These are phyloP conservation scores for Tribolium madens DNA, from an alignment of 1,140 invertebrate genomes.

Conservation along the genomic window DNA sequence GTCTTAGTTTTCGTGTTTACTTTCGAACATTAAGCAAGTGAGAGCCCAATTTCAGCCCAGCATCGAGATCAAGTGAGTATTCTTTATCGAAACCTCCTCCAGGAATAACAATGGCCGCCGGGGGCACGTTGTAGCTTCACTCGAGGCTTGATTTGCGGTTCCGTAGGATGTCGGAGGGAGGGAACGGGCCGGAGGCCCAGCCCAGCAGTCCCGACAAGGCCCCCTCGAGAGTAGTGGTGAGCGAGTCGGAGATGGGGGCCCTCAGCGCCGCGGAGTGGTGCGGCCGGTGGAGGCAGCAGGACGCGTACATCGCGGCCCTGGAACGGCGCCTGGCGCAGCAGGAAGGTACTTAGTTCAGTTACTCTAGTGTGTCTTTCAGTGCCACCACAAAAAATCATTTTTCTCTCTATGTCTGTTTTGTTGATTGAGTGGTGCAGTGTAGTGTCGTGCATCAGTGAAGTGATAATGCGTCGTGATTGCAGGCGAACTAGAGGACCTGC, in stretches of 20 bases:
- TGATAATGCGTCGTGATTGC: conserved; percentile 64
- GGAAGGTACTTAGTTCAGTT: conserved; percentile 65
- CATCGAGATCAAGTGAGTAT: neutral
- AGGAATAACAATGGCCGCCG: conserved; percentile 24
- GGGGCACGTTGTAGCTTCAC: conserved; percentile 4
- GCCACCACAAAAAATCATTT: conserved; percentile 9
- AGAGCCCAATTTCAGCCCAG: neutral
- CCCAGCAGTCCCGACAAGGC: conserved; percentile 57
- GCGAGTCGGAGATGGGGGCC: conserved; percentile 58
- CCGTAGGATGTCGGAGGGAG: conserved; percentile 59
- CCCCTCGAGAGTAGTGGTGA: conserved; percentile 57
- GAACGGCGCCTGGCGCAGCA: conserved; percentile 62
- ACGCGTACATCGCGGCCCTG: conserved; percentile 59
- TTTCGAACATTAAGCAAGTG: conserved; percentile 20
- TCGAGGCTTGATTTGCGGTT: conserved; percentile 1
- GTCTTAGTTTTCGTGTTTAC: neutral
- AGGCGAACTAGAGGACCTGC: conserved; percentile 81
- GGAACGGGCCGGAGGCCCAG: conserved; percentile 55
- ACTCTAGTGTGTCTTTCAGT: conserved; percentile 52
- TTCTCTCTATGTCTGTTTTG: conserved; percentile 49
- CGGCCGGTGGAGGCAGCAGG: conserved; percentile 63
- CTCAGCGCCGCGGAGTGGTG: conserved; percentile 59
- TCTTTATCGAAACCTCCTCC: neutral
- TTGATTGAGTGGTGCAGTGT: conserved; percentile 62
- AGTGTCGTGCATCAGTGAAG: conserved; percentile 53